Percentiles rank a stretch among this genome's conserved stretches.
Conservation (phyloP, 2,113 vertebrate species). For the Aptenodytes forsteri region DNA sequence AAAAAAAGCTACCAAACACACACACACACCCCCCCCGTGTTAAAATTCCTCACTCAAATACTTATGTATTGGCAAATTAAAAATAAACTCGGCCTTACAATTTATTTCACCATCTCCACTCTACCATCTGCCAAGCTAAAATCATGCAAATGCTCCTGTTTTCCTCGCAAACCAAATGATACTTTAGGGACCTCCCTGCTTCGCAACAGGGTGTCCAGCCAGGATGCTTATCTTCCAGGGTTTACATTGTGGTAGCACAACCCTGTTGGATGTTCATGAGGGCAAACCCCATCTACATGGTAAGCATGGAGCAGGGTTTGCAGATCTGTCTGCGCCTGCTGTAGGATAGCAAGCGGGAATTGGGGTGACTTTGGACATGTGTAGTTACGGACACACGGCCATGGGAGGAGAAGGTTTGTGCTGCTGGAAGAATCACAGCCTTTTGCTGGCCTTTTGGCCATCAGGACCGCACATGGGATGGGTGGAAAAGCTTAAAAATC, state of each 20-base stretch:
- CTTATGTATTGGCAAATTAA: neutral
- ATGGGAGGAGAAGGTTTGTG: neutral
- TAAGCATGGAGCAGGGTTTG: neutral
- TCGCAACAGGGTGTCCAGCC: neutral
- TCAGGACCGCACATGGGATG: fast-evolving
- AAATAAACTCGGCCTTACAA: neutral
- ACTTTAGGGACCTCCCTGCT: neutral
- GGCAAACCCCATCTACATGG: neutral
- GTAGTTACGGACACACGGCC: neutral
- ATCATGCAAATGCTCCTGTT: neutral
- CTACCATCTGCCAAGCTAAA: neutral
- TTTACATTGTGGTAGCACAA: neutral
- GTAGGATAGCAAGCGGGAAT: neutral
- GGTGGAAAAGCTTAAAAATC: neutral
- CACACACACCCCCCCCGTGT: fast-evolving
- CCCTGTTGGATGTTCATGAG: fast-evolving
- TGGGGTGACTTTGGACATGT: fast-evolving
- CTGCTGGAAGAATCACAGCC: neutral
- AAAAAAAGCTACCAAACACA: neutral
- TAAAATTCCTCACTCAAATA: neutral
- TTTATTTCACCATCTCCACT: neutral
- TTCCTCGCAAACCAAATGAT: neutral
- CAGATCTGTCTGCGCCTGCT: neutral
- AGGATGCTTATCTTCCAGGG: neutral
- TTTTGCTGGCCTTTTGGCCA: neutral